phyloP scores from a whole-genome alignment of 2,113 vertebrate genomes.

The Plecturocebus donacophilus region DNA sequence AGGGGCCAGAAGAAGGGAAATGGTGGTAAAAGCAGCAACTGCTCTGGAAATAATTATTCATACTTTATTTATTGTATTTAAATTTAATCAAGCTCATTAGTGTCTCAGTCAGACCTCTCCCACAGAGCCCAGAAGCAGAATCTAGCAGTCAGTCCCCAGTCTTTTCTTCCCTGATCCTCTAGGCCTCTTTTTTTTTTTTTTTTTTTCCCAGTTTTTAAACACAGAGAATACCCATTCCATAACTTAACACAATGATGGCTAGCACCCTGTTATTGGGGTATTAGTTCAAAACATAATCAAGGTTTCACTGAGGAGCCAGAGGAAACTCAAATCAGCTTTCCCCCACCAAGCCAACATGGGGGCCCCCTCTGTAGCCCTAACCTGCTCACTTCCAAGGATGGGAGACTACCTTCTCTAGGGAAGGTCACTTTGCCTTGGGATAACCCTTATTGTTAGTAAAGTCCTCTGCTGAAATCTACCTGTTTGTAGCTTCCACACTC shows the following conservation, averaged over 20 bases:
- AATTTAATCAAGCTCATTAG: not conserved
- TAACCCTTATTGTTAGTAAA: not conserved
- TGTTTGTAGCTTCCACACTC: not conserved
- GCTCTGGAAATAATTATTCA: conserved; percentile 7
- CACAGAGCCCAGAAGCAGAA: not conserved
- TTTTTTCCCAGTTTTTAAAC: not conserved
- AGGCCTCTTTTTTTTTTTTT: not conserved
- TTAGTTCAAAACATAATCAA: not conserved
- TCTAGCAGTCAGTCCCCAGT: not conserved
- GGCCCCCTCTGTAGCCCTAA: not conserved
- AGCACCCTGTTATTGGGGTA: not conserved
- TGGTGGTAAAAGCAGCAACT: not conserved
- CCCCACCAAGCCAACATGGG: not conserved
- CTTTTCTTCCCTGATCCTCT: not conserved
- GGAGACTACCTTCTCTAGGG: not conserved
- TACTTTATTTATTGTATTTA: not conserved
- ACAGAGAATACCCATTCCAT: not conserved
- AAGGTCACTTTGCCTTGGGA: not conserved
- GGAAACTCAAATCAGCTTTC: not conserved
- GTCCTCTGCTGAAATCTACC: not conserved
- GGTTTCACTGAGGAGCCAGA: not conserved
- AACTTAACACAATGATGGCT: not conserved
- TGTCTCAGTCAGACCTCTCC: not conserved
- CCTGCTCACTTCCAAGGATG: not conserved
- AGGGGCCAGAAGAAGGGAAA: not conserved